phyloP scores from a whole-genome alignment of 2,113 vertebrate genomes.

The Lichenostomus cassidix region DNA sequence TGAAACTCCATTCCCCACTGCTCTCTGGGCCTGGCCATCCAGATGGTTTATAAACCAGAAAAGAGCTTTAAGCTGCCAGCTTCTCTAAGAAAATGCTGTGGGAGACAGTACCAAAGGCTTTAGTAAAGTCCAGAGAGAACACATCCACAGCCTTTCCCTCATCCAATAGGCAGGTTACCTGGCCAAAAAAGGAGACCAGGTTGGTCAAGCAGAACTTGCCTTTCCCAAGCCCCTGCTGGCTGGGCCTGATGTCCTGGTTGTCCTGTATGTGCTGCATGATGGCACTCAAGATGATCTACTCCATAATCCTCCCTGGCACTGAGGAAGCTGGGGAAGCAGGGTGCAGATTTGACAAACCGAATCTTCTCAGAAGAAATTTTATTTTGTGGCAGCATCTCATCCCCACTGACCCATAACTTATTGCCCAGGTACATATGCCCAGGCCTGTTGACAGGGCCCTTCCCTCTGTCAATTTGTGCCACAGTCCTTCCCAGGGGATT shows the following conservation, averaged over 20 bases:
- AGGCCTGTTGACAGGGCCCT: not conserved
- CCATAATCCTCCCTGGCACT: not conserved
- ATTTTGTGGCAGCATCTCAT: not conserved
- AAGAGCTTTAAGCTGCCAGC: not conserved
- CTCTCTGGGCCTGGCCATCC: too few relatives aligned
- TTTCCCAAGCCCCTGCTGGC: not conserved
- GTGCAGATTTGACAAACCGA: not conserved
- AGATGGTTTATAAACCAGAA: not conserved
- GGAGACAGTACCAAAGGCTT: not conserved
- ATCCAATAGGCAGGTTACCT: not conserved
- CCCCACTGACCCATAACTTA: too few relatives aligned
- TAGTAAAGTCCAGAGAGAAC: not conserved
- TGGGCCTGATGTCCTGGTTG: not conserved
- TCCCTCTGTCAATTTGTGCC: not conserved
- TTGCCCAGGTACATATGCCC: accelerated
- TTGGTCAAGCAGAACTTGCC: not conserved
- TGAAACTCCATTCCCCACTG: not conserved
- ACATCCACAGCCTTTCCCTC: not conserved
- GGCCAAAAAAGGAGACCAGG: not conserved
- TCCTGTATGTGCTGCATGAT: not conserved
- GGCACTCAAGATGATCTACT: not conserved
- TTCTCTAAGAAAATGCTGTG: not conserved
- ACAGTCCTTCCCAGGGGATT: not conserved
- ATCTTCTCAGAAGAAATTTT: not conserved
- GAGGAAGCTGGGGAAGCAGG: not conserved